A percentile compares a stretch with the other conserved stretches of the same genome.
Conservation (phyloP, 1,140 invertebrate genomes). For the Luehdorfia chinensis region DNA sequence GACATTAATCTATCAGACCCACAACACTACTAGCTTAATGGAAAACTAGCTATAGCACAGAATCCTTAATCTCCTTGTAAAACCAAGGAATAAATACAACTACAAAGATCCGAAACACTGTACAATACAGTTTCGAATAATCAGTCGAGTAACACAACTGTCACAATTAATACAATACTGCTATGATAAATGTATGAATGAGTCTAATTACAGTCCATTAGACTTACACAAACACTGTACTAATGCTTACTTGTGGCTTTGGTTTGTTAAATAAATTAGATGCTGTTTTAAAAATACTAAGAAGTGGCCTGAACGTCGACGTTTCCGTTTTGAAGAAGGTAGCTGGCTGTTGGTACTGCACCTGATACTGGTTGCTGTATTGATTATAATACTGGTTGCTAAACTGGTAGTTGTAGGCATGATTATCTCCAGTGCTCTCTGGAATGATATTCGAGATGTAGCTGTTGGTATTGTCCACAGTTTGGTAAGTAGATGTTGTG, state of each 20-base stretch:
- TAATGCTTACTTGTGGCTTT: conserved; percentile 56
- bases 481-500: conserved; percentile 52
- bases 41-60: conserved; percentile 26
- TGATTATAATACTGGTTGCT: conserved; percentile 55
- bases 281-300: conserved; percentile 63
- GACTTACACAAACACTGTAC: conserved; percentile 55
- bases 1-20: conserved; percentile 50
- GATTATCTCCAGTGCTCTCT: conserved; percentile 57
- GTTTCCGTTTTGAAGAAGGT: conserved; percentile 46
- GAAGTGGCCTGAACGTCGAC: conserved; percentile 57
- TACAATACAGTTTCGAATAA: conserved; percentile 50
- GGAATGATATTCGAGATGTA: conserved; percentile 69
- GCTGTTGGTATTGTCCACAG: conserved; percentile 50
- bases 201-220: conserved; percentile 15
- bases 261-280: conserved; percentile 61
- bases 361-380: conserved; percentile 60
- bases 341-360: conserved; percentile 53
- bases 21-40: conserved; percentile 41
- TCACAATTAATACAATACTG: conserved; percentile 70
- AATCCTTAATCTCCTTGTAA: conserved; percentile 65
- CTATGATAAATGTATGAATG: conserved; percentile 30
- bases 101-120: conserved; percentile 59
- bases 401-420: conserved; percentile 56
- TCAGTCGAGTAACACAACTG: conserved; percentile 72
- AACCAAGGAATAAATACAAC: conserved; percentile 70